These are phyloP conservation scores for Drosophila colorata DNA, from an alignment of 2,888 invertebrate genomes.

Conservation along the genomic window DNA sequence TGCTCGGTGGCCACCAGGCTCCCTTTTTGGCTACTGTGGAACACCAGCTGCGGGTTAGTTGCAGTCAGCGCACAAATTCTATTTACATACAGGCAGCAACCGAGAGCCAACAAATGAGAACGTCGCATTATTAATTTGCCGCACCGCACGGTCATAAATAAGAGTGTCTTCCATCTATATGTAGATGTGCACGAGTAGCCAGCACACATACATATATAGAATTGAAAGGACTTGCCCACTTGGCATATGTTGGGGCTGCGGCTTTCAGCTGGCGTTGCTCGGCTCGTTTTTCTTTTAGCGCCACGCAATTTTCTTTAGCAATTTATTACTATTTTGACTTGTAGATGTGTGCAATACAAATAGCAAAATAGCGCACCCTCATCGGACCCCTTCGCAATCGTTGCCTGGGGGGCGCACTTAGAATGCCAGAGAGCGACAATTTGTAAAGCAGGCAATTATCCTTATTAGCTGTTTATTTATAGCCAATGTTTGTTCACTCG, in stretches of 20 bases:
- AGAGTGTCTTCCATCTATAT: conserved; percentile 54
- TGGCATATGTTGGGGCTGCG: conserved; percentile 61
- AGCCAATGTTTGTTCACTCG: conserved; percentile 75
- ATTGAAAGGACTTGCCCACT: conserved; percentile 64
- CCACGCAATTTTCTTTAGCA: conserved; percentile 67
- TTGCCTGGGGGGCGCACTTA: neutral
- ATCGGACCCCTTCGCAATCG: neutral
- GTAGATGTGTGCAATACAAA: conserved; percentile 48
- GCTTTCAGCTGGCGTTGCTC: conserved; percentile 31
- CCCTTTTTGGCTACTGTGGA: conserved; percentile 1
- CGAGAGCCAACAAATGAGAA: conserved; percentile 61
- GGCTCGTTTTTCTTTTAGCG: conserved; percentile 52
- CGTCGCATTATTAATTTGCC: conserved; percentile 78
- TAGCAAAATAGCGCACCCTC: conserved; percentile 5
- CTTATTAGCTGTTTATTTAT: conserved; percentile 81
- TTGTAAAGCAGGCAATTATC: conserved; percentile 80
- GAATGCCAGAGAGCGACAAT: conserved; percentile 56
- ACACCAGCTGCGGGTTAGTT: conserved; percentile 46
- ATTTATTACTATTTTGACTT: conserved; percentile 80
- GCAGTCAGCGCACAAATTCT: conserved; percentile 46
- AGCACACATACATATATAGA: conserved; percentile 36
- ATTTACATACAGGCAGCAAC: conserved; percentile 61
- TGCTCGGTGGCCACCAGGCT: neutral
- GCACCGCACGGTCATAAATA: conserved; percentile 77
- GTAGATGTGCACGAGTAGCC: conserved; percentile 11